Evolutionary conservation across 2,888 invertebrate genomes (phyloP).

Genomic region (Paralinhomoeus sp.): DNA sequence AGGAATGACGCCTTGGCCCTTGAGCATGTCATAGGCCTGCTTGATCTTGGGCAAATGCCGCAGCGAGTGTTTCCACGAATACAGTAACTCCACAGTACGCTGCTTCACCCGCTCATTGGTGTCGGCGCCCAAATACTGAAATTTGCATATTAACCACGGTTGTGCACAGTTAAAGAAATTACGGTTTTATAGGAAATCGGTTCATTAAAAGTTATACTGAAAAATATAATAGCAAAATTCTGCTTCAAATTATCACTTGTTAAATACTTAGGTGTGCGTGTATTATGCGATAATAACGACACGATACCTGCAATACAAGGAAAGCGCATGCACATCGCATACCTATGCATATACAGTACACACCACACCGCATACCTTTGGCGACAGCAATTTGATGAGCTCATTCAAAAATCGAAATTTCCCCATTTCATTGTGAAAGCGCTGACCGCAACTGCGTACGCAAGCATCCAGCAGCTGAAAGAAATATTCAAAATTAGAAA

Average conservation of each 20-base stretch:
- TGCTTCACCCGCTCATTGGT: constrained; percentile 58
- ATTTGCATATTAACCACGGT: not conserved
- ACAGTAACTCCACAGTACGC: constrained; percentile 56
- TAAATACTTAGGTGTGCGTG: too few species aligned
- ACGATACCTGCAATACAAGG: too few species aligned
- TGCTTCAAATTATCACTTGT: not conserved
- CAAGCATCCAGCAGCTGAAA: constrained; percentile 56
- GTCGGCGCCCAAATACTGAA: constrained; percentile 51
- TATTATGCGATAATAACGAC: too few species aligned
- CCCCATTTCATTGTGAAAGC: constrained; percentile 70
- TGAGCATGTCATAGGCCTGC: constrained; percentile 79
- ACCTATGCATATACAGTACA: too few species aligned
- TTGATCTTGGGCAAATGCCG: constrained; percentile 48
- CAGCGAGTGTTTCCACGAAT: constrained; percentile 35
- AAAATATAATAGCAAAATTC: not conserved
- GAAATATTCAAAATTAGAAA: too few species aligned
- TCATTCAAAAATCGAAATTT: constrained; percentile 92
- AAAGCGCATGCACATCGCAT: too few species aligned
- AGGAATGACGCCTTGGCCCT: constrained; percentile 62
- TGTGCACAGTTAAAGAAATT: not conserved
- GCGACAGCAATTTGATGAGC: constrained; percentile 79
- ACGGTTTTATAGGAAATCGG: not conserved
- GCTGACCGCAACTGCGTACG: constrained; percentile 57
- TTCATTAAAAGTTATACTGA: not conserved
- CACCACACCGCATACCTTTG: constrained; percentile 40